Evolutionary conservation across 2,888 invertebrate genomes (phyloP).

Genomic region (Tetheella fluctuosa): DNA sequence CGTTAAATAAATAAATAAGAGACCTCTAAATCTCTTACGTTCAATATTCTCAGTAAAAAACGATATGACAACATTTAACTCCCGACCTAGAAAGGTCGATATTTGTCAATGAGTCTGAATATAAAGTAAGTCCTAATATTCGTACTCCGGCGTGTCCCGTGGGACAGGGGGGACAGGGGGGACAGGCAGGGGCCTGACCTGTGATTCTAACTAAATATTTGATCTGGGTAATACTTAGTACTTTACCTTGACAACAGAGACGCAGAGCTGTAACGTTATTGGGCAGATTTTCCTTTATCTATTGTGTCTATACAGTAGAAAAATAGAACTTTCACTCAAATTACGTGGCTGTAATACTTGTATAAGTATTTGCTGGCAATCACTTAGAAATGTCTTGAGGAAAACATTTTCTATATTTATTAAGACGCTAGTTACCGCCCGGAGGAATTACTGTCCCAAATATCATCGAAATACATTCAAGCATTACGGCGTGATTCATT

Average conservation of each 20-base stretch:
- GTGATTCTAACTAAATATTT: slow-evolving; percentile 6
- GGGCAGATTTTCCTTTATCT: neutral
- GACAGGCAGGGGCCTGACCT: neutral
- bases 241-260: neutral
- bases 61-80: neutral
- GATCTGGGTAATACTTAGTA: neutral
- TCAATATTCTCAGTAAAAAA: too few species aligned
- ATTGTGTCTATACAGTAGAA: neutral
- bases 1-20: too few species aligned
- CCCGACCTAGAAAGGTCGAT: neutral
- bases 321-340: too few species aligned
- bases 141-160: neutral
- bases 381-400: too few species aligned
- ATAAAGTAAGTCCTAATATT: neutral
- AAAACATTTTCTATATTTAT: too few species aligned
- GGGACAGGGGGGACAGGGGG: neutral
- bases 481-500: too few species aligned
- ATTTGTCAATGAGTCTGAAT: neutral
- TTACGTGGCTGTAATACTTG: too few species aligned
- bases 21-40: too few species aligned
- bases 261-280: neutral
- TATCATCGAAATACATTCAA: too few species aligned
- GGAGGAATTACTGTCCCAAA: too few species aligned
- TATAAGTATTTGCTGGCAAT: too few species aligned
- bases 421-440: too few species aligned